Evolutionary conservation across 1,140 invertebrate species (phyloP).

Genomic region (Eriocheir sinensis): DNA sequence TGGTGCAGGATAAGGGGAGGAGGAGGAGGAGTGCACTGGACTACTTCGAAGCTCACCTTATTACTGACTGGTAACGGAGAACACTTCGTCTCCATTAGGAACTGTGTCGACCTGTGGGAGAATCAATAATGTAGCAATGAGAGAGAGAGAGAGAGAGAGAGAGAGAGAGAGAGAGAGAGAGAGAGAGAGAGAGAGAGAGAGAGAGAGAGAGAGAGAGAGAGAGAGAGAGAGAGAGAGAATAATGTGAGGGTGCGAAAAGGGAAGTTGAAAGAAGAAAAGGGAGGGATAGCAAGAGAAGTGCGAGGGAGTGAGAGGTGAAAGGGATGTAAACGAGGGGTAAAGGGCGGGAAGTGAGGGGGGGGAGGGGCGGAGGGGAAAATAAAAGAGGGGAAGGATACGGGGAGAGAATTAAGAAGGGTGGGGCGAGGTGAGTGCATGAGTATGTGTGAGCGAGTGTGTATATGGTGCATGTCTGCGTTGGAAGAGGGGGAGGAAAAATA

Average conservation of each 20-base stretch:
- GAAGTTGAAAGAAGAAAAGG: not conserved
- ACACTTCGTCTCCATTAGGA: slow-evolving; percentile 6
- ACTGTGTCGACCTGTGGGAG: not conserved
- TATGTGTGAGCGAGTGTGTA: not conserved
- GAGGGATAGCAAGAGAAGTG: not conserved
- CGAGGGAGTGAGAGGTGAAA: not conserved
- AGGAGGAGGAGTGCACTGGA: not conserved
- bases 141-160: not conserved
- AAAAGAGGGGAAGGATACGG: not conserved
- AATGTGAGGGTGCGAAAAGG: not conserved
- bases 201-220: not conserved
- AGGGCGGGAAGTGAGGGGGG: not conserved
- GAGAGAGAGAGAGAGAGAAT: not conserved
- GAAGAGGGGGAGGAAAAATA: not conserved
- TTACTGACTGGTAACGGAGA: not conserved
- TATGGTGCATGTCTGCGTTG: not conserved
- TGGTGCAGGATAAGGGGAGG: no score
- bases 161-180: not conserved
- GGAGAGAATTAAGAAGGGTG: not conserved
- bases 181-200: not conserved
- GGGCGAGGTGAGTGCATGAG: not conserved
- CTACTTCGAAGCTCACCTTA: not conserved
- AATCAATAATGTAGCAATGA: slow-evolving; percentile 4
- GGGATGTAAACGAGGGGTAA: not conserved
- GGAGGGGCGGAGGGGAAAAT: not conserved